A percentile compares a stretch with the other conserved stretches of the same genome.
Evolutionary conservation across 1,140 invertebrate species (phyloP).

Genomic region (Odontomachus brunneus): DNA sequence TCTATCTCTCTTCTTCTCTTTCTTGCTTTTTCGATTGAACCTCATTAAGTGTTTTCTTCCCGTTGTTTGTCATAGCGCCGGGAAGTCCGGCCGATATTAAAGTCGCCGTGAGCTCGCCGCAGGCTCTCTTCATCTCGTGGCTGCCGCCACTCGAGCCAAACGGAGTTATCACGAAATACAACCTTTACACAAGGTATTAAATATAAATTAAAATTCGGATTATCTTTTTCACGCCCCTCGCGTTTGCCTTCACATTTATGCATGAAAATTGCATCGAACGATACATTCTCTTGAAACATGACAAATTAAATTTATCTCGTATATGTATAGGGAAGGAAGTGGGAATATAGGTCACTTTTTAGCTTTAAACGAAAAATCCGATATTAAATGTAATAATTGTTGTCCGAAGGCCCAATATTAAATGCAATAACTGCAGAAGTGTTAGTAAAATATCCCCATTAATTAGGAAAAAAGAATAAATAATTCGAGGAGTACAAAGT

Average conservation of each 20-base stretch:
- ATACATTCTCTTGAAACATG: background rate
- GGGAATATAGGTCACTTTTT: no score
- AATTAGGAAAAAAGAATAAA: no score
- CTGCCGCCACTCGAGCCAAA: conserved; percentile 91
- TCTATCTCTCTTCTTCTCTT: background rate
- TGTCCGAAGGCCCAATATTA: no score
- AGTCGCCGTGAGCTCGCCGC: conserved; percentile 90
- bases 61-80: conserved; percentile 87
- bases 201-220: background rate
- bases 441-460: no score
- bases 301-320: no score
- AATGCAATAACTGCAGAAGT: no score
- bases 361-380: no score
- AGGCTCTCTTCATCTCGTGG: conserved; percentile 93
- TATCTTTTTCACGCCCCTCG: background rate
- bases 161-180: conserved; percentile 92
- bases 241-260: no score
- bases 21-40: background rate
- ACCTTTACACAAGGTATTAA: conserved; percentile 89
- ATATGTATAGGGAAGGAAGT: no score
- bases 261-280: background rate
- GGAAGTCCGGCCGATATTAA: conserved; percentile 93
- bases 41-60: background rate
- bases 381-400: no score
- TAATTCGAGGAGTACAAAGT: no score